Conservation (phyloP, 2,113 vertebrate species). For the Pao palembangensis region DNA sequence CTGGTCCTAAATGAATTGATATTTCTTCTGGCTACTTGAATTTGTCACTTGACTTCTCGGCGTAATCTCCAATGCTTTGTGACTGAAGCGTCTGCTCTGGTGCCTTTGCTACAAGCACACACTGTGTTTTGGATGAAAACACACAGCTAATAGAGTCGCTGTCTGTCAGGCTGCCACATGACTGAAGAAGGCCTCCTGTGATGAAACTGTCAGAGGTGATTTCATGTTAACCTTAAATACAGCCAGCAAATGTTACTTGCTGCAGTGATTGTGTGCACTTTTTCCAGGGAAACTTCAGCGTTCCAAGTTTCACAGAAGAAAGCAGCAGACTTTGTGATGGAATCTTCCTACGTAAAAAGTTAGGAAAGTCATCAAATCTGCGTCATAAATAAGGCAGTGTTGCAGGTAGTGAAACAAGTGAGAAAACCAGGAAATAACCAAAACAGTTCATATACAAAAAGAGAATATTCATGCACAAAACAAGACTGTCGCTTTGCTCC, state of each 20-base stretch:
- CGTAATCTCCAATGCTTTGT: constrained; percentile 63
- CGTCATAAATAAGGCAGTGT: too few relatives aligned
- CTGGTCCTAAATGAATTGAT: constrained; percentile 71
- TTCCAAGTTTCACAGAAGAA: too few relatives aligned
- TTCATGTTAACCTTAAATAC: constrained; percentile 45
- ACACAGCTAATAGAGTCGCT: constrained; percentile 59
- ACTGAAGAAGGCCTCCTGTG: constrained; percentile 34
- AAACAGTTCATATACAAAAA: background rate
- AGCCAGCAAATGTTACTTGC: constrained; percentile 37
- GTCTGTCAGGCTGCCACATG: constrained; percentile 53
- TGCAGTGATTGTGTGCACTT: background rate
- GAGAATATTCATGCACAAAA: background rate
- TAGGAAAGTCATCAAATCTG: too few relatives aligned
- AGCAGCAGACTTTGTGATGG: too few relatives aligned
- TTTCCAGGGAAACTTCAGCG: too few relatives aligned
- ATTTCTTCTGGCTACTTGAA: constrained; percentile 76
- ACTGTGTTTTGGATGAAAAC: constrained; percentile 58
- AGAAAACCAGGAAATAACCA: too few relatives aligned
- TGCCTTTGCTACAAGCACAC: constrained; percentile 39
- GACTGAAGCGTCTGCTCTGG: constrained; percentile 27
- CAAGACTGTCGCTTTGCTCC: constrained; percentile 3
- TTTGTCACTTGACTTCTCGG: constrained; percentile 72
- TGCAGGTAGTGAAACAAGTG: too few relatives aligned
- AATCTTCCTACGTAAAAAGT: too few relatives aligned
- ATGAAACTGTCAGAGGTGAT: constrained; percentile 64